Conservation (phyloP, 2,113 vertebrate species). For the Grammomys dolichurus region DNA sequence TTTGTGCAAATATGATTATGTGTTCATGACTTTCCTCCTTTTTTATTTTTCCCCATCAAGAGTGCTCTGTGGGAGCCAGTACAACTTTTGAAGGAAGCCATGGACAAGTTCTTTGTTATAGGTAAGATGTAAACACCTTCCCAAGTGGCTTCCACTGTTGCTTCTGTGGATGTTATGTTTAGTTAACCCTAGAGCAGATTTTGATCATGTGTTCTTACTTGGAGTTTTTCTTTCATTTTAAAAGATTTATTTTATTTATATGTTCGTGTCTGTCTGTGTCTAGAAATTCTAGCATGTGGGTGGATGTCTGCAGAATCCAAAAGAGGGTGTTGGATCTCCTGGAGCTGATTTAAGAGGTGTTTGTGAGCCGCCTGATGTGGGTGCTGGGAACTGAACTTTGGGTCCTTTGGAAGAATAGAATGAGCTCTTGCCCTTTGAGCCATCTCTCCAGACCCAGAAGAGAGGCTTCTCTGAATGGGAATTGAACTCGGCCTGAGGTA, state of each 20-base stretch:
- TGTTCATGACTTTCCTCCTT: constrained; percentile 33
- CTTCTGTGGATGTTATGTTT: neutral
- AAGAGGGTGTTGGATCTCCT: neutral
- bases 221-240: neutral
- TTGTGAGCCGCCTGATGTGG: neutral
- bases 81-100: constrained; percentile 86
- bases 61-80: constrained; percentile 91
- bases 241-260: neutral
- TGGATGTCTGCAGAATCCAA: neutral
- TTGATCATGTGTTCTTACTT: neutral
- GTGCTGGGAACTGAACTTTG: neutral
- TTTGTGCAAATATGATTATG: neutral
- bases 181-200: neutral
- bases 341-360: neutral
- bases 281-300: neutral
- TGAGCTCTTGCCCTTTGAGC: neutral
- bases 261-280: neutral
- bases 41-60: constrained; percentile 80
- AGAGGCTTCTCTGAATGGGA: neutral
- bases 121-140: constrained; percentile 80
- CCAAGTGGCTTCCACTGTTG: neutral
- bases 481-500: neutral
- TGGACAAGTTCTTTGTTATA: constrained; percentile 86
- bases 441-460: neutral
- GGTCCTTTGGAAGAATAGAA: neutral